Base-by-base conservation (phyloP, 2,797 vertebrate genomes). In the Catostomus latipinnis region DNA sequence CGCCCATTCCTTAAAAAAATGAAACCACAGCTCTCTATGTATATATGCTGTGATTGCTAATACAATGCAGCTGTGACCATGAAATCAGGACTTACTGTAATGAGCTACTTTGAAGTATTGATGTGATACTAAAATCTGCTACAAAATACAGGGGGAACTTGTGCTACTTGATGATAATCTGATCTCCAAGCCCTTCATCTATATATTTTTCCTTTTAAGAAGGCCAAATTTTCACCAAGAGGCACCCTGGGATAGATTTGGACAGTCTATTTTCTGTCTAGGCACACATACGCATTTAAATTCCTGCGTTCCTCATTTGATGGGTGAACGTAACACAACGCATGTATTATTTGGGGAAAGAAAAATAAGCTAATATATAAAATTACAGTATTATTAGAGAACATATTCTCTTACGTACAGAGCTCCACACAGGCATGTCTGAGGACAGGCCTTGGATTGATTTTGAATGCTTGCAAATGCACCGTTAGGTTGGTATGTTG, bases 41-140 rank as follows among this genome's bases (percentile, higher is more conserved):
- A 14, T 78, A 86, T 86, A 89, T 89, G 89, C 90, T 91, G 89
- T 93, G 92, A 94, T 93, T 93, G 91, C 89, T 94, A 94, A 94
- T 92, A 87, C 74, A 81, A 82, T 87, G 63, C 94, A 95, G 93
- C 93, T 94, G 94, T 91, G 92, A 92, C 91, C 93, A 91, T 93
- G 92, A 95, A 94, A 94, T 94, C 92, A 89, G 92, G 93, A 92
- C 91, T 94, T 94, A 93, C 90, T 45, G 74, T 93, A 93, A 95
- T 94, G 92, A 93, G 92, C 85, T 88, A 88, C 93, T 94, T 94
- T 94, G 92, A 95, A 94, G 93, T 89, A 13, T 90, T 90, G 91
- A 88, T 90, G 92, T 93, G 93, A 94, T 93, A 92, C 94, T 91
- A 89, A 93, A 93, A 94, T 93, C 93, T 93, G 88, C 86, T 83